phyloP scores from a whole-genome alignment of 2,113 vertebrate species.

The Antennarius striatus region DNA sequence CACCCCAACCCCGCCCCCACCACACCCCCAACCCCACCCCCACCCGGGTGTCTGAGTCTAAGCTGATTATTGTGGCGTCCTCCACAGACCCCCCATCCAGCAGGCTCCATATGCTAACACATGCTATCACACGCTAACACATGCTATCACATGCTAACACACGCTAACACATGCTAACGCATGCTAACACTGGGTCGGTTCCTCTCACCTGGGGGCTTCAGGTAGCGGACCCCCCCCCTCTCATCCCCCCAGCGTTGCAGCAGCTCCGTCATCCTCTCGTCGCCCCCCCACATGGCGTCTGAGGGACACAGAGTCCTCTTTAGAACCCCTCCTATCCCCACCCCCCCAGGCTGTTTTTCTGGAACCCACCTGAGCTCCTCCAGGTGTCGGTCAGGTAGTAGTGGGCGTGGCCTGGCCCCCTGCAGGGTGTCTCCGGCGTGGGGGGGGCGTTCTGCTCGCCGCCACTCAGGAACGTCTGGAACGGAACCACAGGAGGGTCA shows the following conservation, averaged over 20 bases:
- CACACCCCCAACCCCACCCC: no score
- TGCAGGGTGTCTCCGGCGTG: conserved; percentile 89
- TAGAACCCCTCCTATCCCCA: background rate
- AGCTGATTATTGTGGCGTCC: no score
- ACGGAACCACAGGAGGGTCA: conserved; percentile 2
- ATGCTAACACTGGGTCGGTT: background rate
- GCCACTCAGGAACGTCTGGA: conserved; percentile 93
- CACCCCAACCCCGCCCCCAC: no score
- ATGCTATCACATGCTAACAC: no score
- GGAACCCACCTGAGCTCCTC: conserved; percentile 85
- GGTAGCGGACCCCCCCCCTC: conserved; percentile 87
- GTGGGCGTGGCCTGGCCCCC: conserved; percentile 88
- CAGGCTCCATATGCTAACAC: no score
- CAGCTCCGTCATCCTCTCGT: conserved; percentile 87
- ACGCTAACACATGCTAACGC: no score
- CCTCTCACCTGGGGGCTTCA: conserved; percentile 83
- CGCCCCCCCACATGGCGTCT: conserved; percentile 86
- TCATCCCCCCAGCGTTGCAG: conserved; percentile 87
- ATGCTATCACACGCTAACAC: no score
- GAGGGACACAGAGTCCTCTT: background rate
- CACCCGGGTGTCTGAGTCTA: no score
- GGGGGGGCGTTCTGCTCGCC: conserved; percentile 92
- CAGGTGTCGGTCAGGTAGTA: conserved; percentile 91
- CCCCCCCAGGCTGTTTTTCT: background rate
- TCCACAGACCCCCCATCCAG: no score